Evolutionary conservation across 2,113 vertebrate genomes (phyloP).

Genomic region (Microcebus ravelobensis): DNA sequence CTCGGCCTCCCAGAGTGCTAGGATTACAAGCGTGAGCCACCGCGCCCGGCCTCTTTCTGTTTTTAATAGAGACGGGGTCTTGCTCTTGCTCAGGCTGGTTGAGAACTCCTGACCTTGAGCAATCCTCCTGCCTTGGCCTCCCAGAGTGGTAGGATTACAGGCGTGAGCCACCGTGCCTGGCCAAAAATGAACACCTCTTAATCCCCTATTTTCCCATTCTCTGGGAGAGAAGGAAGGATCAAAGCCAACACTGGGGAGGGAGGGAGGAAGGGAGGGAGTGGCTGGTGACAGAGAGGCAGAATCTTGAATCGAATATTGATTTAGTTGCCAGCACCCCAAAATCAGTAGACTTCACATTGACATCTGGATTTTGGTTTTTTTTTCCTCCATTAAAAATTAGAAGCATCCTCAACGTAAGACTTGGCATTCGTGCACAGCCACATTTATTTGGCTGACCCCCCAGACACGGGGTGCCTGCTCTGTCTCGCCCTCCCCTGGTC

Average conservation of each 20-base stretch:
- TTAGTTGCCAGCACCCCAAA: background rate
- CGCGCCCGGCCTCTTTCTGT: too few relatives aligned
- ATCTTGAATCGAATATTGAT: background rate
- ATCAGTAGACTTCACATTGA: background rate
- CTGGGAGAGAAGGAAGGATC: background rate
- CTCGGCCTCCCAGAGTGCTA: too few relatives aligned
- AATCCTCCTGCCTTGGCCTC: too few relatives aligned
- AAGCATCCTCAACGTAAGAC: background rate
- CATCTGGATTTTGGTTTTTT: background rate
- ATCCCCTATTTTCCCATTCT: background rate
- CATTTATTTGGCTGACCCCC: background rate
- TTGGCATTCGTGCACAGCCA: background rate
- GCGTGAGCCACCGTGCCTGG: too few relatives aligned
- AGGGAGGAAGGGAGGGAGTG: background rate
- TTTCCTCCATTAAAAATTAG: background rate
- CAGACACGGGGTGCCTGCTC: background rate
- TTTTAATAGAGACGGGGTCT: too few relatives aligned
- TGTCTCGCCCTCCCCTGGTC: rapidly evolving
- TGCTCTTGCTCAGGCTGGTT: too few relatives aligned
- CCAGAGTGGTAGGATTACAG: too few relatives aligned
- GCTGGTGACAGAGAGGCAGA: rapidly evolving
- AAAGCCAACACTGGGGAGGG: background rate
- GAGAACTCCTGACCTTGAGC: too few relatives aligned
- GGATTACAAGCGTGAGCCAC: too few relatives aligned
- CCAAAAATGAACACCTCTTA: background rate